Evolutionary conservation across 2,797 vertebrate genomes (phyloP), one percentile per base, ranked within the genome.

Genomic region (Hoplostethus atlanticus): DNA sequence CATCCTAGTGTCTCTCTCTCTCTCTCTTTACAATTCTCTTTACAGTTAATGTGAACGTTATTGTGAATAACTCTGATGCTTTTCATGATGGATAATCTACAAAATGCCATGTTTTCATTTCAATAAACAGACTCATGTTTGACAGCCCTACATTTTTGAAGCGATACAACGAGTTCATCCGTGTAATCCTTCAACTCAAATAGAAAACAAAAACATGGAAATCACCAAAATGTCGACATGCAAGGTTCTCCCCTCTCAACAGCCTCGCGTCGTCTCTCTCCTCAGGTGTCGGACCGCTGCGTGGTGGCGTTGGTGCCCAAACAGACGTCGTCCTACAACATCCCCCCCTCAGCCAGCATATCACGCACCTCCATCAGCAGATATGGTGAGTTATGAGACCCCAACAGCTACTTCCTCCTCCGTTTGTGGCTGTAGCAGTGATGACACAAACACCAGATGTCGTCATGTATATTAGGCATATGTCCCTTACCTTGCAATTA

Each of bases 301-400:
- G 94, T 99, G 17, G 98, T 99, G 84, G 98, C 98, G 30, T 89
- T 99, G 52, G 98, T 99, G 46, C 97, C 98, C 34, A 99, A 99
- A 68, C 98, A 99, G 92, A 99, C 97, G 12, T 99, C 98, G 1
- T 99, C 98, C 3, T 99, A 98, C 94, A 99, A 99, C 87, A 99
- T 99, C 57, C 97, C 98, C 2, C 94, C 97, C 68, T 98, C 98
- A 1, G 96, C 97, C 84, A 98, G 97, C 91, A 98, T 99, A 91
- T 98, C 97, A 25, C 93, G 98, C 71, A 96, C 96, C 0, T 99
- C 98, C 30, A 99, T 99, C 81, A 99, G 98, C 71, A 95, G 97
- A 97, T 99, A 99, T 0, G 98, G 98, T 99, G 65, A 96, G 96
- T 47, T 59, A 0, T 2, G 9, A 0, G 4, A 38, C 21, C 21